Evolutionary conservation across 2,888 invertebrate species (phyloP).

Genomic region (Patella ulyssiponensis): DNA sequence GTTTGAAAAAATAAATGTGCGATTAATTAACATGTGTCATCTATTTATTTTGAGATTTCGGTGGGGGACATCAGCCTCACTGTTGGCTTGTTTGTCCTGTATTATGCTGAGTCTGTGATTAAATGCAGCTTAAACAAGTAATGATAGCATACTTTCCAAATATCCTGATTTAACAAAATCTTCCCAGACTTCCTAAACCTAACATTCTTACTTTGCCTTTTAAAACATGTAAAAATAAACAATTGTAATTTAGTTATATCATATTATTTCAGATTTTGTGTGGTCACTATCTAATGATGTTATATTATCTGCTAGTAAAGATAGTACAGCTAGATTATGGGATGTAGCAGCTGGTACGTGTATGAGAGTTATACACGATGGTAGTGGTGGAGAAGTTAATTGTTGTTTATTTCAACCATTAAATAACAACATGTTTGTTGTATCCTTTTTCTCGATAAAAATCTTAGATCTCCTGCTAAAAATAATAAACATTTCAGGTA

Average conservation of each 20-base stretch:
- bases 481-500: too few species aligned
- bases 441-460: conserved; percentile 76
- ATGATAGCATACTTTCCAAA: too few species aligned
- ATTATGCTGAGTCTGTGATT: too few species aligned
- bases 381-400: conserved; percentile 65
- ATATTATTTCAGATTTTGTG: conserved; percentile 78
- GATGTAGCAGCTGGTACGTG: conserved; percentile 73
- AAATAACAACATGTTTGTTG: conserved; percentile 88
- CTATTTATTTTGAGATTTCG: too few species aligned
- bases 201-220: not conserved
- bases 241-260: not conserved
- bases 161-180: not conserved
- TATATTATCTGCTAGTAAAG: conserved; percentile 83
- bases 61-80: too few species aligned
- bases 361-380: conserved; percentile 63
- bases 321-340: conserved; percentile 84
- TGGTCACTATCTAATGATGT: conserved; percentile 90
- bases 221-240: not conserved
- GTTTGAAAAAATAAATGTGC: too few species aligned
- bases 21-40: too few species aligned
- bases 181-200: not conserved
- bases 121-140: too few species aligned
- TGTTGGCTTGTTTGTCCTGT: too few species aligned
- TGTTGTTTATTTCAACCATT: conserved; percentile 85
- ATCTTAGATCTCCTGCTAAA: too few species aligned